Evolutionary conservation across 2,113 vertebrate species (phyloP).

Genomic region (Ploceus nigricollis): DNA sequence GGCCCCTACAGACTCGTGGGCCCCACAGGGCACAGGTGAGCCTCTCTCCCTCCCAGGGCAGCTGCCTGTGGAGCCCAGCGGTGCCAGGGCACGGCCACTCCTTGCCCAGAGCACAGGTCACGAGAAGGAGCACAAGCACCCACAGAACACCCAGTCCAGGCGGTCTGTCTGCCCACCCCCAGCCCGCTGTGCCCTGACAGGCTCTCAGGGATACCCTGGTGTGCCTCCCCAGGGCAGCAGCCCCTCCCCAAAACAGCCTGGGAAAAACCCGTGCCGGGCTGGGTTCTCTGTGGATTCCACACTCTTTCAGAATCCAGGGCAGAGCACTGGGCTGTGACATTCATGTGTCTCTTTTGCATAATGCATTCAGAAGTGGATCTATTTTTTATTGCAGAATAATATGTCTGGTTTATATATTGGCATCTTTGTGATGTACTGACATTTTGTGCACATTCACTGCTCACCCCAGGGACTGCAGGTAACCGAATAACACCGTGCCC

Average conservation of each 20-base stretch:
- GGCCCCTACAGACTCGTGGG: accelerated
- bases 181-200: accelerated
- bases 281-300: not conserved
- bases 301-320: not conserved
- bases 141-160: accelerated
- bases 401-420: not conserved
- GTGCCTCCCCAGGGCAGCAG: not conserved
- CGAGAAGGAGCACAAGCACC: accelerated
- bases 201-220: not conserved
- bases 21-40: not conserved
- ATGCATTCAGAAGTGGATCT: not conserved
- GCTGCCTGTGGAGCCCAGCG: accelerated
- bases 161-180: accelerated
- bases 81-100: not conserved
- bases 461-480: not conserved
- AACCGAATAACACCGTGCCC: not conserved
- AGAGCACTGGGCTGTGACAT: not conserved
- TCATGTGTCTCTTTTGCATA: not conserved
- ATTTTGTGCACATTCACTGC: not conserved
- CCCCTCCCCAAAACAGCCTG: not conserved
- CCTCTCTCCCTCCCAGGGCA: not conserved
- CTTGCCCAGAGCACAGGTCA: not conserved
- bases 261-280: not conserved
- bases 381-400: not conserved
- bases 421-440: not conserved